A percentile compares a stretch with the other conserved stretches of the same genome.
phyloP scores from a whole-genome alignment of 2,113 vertebrate genomes.

The Solenodon paradoxus region DNA sequence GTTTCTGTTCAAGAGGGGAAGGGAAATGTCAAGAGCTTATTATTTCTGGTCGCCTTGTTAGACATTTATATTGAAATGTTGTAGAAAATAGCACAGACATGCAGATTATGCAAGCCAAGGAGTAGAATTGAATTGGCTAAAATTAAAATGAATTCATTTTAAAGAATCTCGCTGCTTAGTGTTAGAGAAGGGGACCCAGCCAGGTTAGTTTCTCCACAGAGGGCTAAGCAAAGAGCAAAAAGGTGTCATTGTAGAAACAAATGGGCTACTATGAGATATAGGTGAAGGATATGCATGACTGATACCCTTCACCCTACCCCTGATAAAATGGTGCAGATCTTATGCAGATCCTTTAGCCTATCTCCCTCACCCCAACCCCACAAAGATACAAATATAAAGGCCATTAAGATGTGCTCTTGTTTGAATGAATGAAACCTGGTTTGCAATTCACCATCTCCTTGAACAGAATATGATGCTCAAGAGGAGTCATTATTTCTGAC shows the following conservation, averaged over 20 bases:
- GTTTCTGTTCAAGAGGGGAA: background rate
- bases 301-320: background rate
- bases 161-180: background rate
- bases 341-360: background rate
- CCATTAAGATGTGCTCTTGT: background rate
- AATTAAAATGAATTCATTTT: background rate
- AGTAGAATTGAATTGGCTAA: background rate
- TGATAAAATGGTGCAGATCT: background rate
- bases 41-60: slow-evolving; percentile 46
- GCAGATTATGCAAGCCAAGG: background rate
- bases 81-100: slow-evolving; percentile 50
- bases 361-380: background rate
- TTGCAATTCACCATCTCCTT: background rate
- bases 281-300: background rate
- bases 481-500: background rate
- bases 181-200: background rate
- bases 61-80: slow-evolving; percentile 54
- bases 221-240: background rate
- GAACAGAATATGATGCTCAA: background rate
- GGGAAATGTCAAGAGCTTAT: slow-evolving; percentile 56
- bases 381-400: background rate
- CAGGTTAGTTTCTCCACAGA: background rate
- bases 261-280: background rate
- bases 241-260: background rate
- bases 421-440: background rate